Evolutionary conservation across 2,888 invertebrate species (phyloP).

Genomic region (Caenorhabditis afra): DNA sequence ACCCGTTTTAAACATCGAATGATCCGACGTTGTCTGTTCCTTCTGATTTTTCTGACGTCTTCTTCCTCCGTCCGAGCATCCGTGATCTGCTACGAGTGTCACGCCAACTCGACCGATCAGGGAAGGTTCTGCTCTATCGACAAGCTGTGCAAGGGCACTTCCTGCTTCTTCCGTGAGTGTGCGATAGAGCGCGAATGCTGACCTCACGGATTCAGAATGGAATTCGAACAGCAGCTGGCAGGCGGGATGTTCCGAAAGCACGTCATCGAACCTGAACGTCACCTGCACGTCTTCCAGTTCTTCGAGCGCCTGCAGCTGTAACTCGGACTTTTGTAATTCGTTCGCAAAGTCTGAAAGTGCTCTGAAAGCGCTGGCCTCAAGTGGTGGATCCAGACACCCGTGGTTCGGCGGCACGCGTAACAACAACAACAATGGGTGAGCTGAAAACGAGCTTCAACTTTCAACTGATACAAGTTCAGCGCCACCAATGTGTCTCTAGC

Average conservation of each 20-base stretch:
- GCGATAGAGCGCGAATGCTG: not conserved
- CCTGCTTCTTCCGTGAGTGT: slow-evolving; percentile 63
- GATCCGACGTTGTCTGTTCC: not conserved
- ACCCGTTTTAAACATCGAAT: too few species aligned
- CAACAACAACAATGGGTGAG: not conserved
- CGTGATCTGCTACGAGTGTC: slow-evolving; percentile 63
- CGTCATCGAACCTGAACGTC: too few species aligned
- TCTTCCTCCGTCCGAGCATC: not conserved
- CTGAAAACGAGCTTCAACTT: slow-evolving; percentile 2
- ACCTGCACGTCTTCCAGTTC: slow-evolving; percentile 5
- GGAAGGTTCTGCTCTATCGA: slow-evolving; percentile 67
- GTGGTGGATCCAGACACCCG: not conserved
- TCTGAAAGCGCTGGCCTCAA: not conserved
- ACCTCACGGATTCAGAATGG: slow-evolving; percentile 9
- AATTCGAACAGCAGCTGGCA: slow-evolving; percentile 36
- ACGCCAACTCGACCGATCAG: slow-evolving; percentile 57
- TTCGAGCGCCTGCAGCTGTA: slow-evolving; percentile 40
- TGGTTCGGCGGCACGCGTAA: not conserved
- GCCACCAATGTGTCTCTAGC: slow-evolving; percentile 35
- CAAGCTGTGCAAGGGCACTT: slow-evolving; percentile 58
- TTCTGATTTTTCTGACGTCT: slow-evolving; percentile 2
- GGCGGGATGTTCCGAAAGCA: slow-evolving; percentile 49
- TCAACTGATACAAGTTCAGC: slow-evolving; percentile 17
- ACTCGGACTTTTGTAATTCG: slow-evolving; percentile 54
- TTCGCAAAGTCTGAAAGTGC: slow-evolving; percentile 36